Evolutionary conservation across 2,113 vertebrate species (phyloP).

Genomic region (Chascanopsetta lugubris): DNA sequence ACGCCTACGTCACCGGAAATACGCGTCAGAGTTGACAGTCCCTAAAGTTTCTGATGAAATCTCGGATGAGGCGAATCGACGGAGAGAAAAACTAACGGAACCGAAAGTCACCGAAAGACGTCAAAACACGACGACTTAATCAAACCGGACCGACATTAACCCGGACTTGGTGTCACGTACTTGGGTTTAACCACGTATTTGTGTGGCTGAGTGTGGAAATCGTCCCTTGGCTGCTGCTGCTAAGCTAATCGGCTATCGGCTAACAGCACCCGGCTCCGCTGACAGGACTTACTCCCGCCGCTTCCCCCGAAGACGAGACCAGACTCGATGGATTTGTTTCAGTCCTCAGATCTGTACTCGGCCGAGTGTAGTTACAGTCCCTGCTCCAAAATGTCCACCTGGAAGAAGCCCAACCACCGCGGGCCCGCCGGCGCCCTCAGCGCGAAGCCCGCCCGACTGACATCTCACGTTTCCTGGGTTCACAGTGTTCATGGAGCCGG

Average conservation of each 20-base stretch:
- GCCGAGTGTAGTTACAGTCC: background rate
- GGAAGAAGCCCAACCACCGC: conserved; percentile 59
- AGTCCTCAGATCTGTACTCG: background rate
- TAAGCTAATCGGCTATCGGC: conserved; percentile 33
- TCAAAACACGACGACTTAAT: background rate
- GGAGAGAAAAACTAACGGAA: background rate
- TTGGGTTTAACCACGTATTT: background rate
- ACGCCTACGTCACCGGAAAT: background rate
- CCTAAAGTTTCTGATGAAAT: conserved; percentile 81
- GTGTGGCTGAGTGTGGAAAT: background rate
- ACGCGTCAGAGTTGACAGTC: conserved; percentile 47
- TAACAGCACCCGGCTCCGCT: background rate
- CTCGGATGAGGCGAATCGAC: conserved; percentile 13
- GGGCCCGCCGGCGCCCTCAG: conserved; percentile 20
- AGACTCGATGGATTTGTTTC: conserved; percentile 62
- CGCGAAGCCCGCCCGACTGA: conserved; percentile 25
- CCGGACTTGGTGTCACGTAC: background rate
- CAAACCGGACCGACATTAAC: background rate
- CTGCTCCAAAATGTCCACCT: conserved; percentile 29
- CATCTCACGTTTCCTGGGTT: conserved; percentile 48
- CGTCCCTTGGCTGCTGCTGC: background rate
- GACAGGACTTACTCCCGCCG: too few relatives aligned
- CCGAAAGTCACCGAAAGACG: background rate
- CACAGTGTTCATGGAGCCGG: background rate
- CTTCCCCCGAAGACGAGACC: too few relatives aligned